Evolutionary conservation across 2,113 vertebrate species (phyloP).

Genomic region (Stictonetta naevosa): DNA sequence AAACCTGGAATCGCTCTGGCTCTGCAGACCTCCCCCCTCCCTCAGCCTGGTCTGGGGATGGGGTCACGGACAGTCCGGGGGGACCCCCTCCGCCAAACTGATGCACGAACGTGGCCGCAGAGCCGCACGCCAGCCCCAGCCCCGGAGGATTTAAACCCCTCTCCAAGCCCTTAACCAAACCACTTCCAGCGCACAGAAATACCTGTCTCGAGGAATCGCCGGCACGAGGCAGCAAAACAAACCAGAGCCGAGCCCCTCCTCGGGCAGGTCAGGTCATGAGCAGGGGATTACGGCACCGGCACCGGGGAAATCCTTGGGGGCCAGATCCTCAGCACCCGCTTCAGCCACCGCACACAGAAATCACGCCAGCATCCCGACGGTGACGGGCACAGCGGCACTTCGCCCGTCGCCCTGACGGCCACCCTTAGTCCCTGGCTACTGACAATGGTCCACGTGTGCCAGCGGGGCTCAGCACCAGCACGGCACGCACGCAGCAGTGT

Average conservation of each 20-base stretch:
- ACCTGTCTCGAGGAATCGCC: neutral
- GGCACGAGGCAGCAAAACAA: neutral
- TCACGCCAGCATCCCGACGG: accelerated
- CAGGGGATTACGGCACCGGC: accelerated
- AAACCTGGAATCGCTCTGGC: neutral
- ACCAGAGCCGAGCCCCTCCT: neutral
- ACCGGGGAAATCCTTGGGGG: neutral
- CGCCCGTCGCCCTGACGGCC: neutral
- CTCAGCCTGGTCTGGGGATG: neutral
- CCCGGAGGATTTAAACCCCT: neutral
- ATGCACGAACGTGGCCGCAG: accelerated
- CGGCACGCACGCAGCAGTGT: accelerated
- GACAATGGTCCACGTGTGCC: constrained; percentile 10
- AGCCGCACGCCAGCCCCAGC: accelerated
- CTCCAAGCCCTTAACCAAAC: neutral
- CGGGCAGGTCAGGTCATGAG: neutral
- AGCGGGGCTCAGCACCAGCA: accelerated
- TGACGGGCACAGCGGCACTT: accelerated
- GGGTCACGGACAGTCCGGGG: accelerated
- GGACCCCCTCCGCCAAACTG: neutral
- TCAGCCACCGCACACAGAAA: neutral
- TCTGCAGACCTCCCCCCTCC: neutral
- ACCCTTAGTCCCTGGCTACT: neutral
- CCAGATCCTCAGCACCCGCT: constrained; percentile 26
- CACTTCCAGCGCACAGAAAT: neutral